A percentile compares a stretch with the other conserved stretches of the same genome.
Conservation (phyloP, 92 coral and sea anemone species). For the Palythoa grandis region DNA sequence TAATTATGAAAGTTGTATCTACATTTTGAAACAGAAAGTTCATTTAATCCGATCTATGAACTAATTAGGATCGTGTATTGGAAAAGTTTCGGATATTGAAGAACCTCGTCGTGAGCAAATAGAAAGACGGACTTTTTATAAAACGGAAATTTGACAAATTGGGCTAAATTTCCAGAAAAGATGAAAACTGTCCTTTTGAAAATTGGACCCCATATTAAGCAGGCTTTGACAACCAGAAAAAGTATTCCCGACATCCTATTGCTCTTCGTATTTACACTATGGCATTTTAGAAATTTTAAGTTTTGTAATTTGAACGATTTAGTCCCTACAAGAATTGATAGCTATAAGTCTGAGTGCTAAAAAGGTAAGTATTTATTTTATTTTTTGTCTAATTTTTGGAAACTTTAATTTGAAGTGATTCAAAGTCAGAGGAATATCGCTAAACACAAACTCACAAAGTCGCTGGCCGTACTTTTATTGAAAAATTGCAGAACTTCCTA, state of each 20-base stretch:
- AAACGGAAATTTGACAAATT: conserved; percentile 16
- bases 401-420: not conserved
- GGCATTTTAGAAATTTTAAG: not conserved
- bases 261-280: not conserved
- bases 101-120: not conserved
- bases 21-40: conserved; percentile 28
- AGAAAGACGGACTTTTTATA: not conserved
- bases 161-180: not conserved
- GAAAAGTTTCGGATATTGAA: conserved; percentile 4
- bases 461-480: too few species aligned
- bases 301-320: not conserved
- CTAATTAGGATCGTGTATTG: conserved; percentile 6
- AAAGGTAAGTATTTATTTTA: not conserved
- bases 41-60: not conserved
- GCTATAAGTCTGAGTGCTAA: not conserved
- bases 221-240: conserved; percentile 9
- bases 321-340: not conserved
- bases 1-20: conserved; percentile 20
- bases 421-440: too few species aligned
- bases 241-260: not conserved
- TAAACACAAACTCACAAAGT: too few species aligned
- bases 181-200: conserved; percentile 9
- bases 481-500: too few species aligned
- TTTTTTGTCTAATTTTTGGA: not conserved
- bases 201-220: not conserved